A percentile compares a stretch with the other conserved stretches of the same genome.
phyloP scores from a whole-genome alignment of 2,888 invertebrate species.

The Lasioglossum malachurum region DNA sequence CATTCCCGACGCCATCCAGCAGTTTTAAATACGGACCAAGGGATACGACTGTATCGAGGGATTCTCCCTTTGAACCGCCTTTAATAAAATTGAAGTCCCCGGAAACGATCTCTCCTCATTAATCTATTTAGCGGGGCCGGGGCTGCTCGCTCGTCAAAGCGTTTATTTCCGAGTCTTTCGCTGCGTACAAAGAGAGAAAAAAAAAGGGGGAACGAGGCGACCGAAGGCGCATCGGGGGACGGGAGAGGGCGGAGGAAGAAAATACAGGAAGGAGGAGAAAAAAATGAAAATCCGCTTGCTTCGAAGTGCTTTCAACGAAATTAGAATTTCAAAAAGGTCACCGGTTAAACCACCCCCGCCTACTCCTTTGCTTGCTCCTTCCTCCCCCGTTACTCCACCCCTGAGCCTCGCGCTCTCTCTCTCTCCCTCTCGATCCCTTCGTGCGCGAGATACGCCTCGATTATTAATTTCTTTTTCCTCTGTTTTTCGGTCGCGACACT shows the following conservation, averaged over 20 bases:
- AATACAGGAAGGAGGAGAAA: slow-evolving; percentile 5
- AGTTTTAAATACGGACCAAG: slow-evolving; percentile 31
- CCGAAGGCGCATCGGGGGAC: not conserved
- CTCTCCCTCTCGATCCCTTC: not conserved
- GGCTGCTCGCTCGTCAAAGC: slow-evolving; percentile 61
- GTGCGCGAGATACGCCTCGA: slow-evolving; percentile 45
- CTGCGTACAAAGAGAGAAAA: slow-evolving; percentile 1
- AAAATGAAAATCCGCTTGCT: slow-evolving; percentile 64
- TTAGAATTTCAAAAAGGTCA: slow-evolving; percentile 71
- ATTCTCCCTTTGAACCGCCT: slow-evolving; percentile 62
- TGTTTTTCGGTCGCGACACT: slow-evolving; percentile 13
- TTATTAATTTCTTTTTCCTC: slow-evolving; percentile 69
- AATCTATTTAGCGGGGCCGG: slow-evolving; percentile 64
- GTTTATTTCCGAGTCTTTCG: slow-evolving; percentile 67
- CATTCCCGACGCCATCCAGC: not conserved
- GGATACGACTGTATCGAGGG: slow-evolving; percentile 37
- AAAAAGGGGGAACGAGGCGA: not conserved
- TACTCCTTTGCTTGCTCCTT: not conserved
- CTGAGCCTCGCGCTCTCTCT: not conserved
- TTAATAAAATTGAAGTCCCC: slow-evolving; percentile 69
- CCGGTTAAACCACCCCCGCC: slow-evolving; percentile 40
- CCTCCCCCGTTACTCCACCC: not conserved
- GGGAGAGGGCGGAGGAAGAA: not conserved
- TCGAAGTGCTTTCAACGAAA: slow-evolving; percentile 67
- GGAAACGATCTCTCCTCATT: slow-evolving; percentile 70